phyloP scores from a whole-genome alignment of 2,888 invertebrate species.

The Heliconius aoede region DNA sequence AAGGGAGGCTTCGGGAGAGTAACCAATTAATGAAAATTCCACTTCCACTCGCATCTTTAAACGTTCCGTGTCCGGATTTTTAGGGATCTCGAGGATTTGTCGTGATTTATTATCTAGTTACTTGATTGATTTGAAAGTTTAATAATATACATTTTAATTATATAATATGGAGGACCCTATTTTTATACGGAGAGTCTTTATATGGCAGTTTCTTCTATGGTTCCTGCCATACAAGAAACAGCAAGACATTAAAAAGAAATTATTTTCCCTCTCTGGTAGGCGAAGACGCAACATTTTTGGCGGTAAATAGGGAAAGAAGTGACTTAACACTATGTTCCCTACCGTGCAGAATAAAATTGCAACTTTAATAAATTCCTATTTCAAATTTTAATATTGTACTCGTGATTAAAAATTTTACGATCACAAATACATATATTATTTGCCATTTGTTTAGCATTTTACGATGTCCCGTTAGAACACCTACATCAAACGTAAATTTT shows the following conservation, averaged over 20 bases:
- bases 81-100: conserved; percentile 61
- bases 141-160: conserved; percentile 36
- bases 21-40: conserved; percentile 83
- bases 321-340: neutral
- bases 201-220: too few relatives aligned
- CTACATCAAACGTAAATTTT: conserved; percentile 19
- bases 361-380: neutral
- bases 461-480: conserved; percentile 17
- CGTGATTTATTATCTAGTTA: conserved; percentile 66
- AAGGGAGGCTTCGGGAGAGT: conserved; percentile 76
- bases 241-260: too few relatives aligned
- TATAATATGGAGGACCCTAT: conserved; percentile 2
- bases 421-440: conserved; percentile 5
- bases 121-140: conserved; percentile 69
- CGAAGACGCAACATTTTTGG: neutral
- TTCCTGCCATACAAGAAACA: too few relatives aligned
- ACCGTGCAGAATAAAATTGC: neutral
- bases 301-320: neutral
- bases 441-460: conserved; percentile 22
- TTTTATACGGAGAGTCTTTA: neutral
- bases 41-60: conserved; percentile 74
- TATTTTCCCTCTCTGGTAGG: neutral
- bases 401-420: conserved; percentile 7
- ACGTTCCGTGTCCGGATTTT: conserved; percentile 78
- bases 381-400: neutral